These are phyloP conservation scores for Glareola pratincola DNA, from an alignment of 2,113 vertebrate genomes.

Conservation along the genomic window DNA sequence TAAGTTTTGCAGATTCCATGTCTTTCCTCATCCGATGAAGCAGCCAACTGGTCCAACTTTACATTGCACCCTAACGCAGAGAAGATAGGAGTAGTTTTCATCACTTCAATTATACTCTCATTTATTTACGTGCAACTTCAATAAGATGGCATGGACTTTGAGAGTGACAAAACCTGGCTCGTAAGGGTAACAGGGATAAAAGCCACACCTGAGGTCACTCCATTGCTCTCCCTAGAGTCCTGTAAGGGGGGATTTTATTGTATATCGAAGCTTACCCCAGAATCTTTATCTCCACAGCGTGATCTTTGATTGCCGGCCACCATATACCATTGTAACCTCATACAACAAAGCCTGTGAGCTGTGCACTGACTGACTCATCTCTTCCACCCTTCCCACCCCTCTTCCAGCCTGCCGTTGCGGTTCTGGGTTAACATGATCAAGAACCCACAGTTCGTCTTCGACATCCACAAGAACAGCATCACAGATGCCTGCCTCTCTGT, in stretches of 20 bases:
- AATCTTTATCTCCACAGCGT: fast-evolving
- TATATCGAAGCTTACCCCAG: not conserved
- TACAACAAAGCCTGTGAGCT: not conserved
- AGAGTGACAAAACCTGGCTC: not conserved
- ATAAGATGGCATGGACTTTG: not conserved
- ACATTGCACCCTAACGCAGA: not conserved
- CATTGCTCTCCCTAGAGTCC: fast-evolving
- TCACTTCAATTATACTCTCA: not conserved
- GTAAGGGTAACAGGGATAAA: not conserved
- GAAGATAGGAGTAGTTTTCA: not conserved
- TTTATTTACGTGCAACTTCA: not conserved
- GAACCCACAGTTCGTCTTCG: constrained; percentile 98
- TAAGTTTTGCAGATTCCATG: not conserved
- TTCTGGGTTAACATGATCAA: constrained; percentile 99
- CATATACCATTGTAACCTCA: not conserved
- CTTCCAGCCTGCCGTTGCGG: constrained; percentile 86
- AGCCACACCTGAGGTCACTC: not conserved
- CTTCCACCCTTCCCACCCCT: not conserved
- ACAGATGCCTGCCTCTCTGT: constrained; percentile 96
- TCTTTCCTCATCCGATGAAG: not conserved
- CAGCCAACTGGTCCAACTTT: not conserved
- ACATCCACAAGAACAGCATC: constrained; percentile 99
- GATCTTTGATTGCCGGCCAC: not conserved
- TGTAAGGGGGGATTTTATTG: not conserved
- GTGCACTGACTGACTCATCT: not conserved